A percentile compares a stretch with the other conserved stretches of the same genome.
phyloP scores from a whole-genome alignment of 2,797 vertebrate genomes.

The Orientallactaga sibirica region DNA sequence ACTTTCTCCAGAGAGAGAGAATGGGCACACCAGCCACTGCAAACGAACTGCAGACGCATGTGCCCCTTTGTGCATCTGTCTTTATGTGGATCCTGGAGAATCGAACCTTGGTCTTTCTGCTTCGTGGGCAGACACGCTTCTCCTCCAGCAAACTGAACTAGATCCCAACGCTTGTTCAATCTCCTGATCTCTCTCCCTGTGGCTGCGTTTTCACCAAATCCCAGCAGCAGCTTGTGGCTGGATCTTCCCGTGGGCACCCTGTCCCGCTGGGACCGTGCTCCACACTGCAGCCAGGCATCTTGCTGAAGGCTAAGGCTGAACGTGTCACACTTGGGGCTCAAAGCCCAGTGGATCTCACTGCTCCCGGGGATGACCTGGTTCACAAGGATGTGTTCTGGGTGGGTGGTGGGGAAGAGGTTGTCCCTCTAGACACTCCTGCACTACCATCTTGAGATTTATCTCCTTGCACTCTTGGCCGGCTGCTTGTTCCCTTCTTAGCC shows the following conservation, averaged over 20 bases:
- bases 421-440: not conserved
- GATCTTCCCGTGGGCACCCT: too few species aligned
- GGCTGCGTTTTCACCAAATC: not conserved
- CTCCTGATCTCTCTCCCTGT: not conserved
- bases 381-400: not conserved
- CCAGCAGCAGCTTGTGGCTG: too few species aligned
- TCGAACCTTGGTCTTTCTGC: too few species aligned
- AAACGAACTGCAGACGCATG: too few species aligned
- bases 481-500: not conserved
- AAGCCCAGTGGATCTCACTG: not conserved
- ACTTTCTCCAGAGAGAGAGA: too few species aligned
- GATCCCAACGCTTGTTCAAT: fast-evolving
- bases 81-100: too few species aligned
- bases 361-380: not conserved
- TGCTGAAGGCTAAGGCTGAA: too few species aligned
- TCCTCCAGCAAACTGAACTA: too few species aligned
- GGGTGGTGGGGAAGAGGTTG: not conserved
- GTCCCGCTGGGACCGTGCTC: not conserved
- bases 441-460: not conserved
- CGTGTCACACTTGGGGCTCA: not conserved
- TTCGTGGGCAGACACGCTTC: not conserved
- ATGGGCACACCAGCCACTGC: too few species aligned
- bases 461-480: not conserved
- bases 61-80: too few species aligned
- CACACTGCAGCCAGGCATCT: not conserved